Conservation (phyloP, 2,797 vertebrate genomes). For the Iguana delicatissima region DNA sequence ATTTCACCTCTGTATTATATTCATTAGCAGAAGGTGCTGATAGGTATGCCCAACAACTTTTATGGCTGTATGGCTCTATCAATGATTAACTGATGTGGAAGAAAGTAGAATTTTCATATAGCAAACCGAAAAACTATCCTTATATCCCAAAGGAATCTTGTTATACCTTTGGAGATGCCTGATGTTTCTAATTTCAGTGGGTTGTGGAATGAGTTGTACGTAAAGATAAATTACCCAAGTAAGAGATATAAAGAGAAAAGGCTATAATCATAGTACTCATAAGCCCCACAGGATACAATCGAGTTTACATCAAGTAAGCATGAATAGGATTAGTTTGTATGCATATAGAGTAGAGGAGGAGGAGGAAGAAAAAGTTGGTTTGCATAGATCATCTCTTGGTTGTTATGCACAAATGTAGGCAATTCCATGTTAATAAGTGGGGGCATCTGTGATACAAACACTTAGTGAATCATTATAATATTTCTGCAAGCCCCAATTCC, state of each 20-base stretch:
- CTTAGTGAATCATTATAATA: neutral
- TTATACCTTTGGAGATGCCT: neutral
- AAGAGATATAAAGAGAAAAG: too few species aligned
- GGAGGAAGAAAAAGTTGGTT: neutral
- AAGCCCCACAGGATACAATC: neutral
- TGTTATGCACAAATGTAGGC: neutral
- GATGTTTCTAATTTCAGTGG: neutral
- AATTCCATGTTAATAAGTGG: neutral
- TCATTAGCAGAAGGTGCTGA: neutral
- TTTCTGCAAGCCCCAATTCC: neutral
- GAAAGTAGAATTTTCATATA: too few species aligned
- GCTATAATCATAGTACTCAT: neutral
- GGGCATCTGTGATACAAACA: neutral
- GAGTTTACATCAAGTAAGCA: neutral
- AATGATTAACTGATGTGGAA: too few species aligned
- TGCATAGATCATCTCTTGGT: neutral
- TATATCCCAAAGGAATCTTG: neutral
- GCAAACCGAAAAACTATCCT: neutral
- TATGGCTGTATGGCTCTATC: too few species aligned
- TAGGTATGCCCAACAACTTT: neutral
- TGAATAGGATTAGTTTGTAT: neutral
- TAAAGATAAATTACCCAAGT: neutral
- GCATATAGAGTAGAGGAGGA: too few species aligned
- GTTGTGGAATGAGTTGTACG: neutral
- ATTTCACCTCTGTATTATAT: too few species aligned